Evolutionary conservation across 2,797 vertebrate species (phyloP), one percentile per base, ranked within the genome.

Genomic region (Vespertilio murinus): DNA sequence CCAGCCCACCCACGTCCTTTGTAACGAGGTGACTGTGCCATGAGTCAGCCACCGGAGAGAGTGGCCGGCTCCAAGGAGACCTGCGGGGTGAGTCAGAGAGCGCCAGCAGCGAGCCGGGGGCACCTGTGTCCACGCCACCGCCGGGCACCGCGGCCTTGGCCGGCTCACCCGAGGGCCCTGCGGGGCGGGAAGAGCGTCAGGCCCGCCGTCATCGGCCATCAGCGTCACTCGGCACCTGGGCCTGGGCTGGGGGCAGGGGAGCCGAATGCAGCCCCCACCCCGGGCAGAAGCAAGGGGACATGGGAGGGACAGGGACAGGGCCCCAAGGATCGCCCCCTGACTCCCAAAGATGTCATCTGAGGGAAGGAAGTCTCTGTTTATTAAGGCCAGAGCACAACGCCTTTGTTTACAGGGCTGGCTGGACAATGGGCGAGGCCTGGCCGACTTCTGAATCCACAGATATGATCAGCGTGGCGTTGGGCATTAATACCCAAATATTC

Each of bases 301-400:
- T 52, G 59, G 28, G 65, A 92, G 59, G 81, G 56, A 56, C 65
- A 86, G 92, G 86, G 49, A 45, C n/a, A 8, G 47, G 28, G 35
- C 74, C 67, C 25, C 33, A 28, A 69, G 81, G 49, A 47, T 70
- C 45, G 25, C 38, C 75, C 65, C 71, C 61, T 1, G 4, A 28
- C 71, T 87, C 75, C 83, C 40, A 22, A 74, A 89, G 71, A 89
- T 6, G 2, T 69, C 56, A 73, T 87, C 78, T 1, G 1, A 88
- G 13, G 93, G 79, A 88, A 96, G 95, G 93, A 96, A 97, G 89
- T 52, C 71, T 16, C 47, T 91, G 80, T 85, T 84, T 94, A 90
- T 54, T 30, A 12, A 81, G 83, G 67, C 64, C 93, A 70, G 54
- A 94, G 61, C 22, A 64, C 12, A 0, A 67, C 64, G 52, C 40